phyloP scores from a whole-genome alignment of 2,113 vertebrate species.

The Physeter macrocephalus region DNA sequence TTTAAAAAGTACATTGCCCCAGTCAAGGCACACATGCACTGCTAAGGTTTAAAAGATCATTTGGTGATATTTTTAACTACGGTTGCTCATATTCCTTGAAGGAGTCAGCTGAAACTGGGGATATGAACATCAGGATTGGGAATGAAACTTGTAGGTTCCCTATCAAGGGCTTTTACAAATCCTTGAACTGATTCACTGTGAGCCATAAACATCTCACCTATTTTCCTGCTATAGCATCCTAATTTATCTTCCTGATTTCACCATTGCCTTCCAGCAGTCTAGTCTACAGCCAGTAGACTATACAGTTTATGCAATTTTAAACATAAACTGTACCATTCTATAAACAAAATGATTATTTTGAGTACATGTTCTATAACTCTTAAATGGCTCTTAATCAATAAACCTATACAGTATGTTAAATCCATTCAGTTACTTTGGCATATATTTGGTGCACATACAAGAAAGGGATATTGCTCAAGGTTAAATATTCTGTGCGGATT shows the following conservation, averaged over 20 bases:
- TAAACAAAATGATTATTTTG: conserved; percentile 1
- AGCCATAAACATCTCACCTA: background rate
- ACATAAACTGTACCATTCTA: background rate
- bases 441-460: background rate
- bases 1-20: background rate
- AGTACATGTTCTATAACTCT: background rate
- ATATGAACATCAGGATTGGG: background rate
- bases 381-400: background rate
- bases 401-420: background rate
- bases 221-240: background rate
- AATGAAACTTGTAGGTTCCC: background rate
- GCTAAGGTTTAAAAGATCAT: background rate
- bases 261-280: background rate
- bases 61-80: background rate
- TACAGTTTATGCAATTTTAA: background rate
- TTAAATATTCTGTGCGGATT: background rate
- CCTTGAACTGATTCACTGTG: background rate
- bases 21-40: background rate
- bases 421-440: background rate
- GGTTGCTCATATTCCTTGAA: background rate
- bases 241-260: background rate
- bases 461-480: background rate
- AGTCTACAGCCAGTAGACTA: background rate
- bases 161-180: background rate
- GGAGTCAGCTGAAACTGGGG: background rate